Evolutionary conservation across 2,113 vertebrate species (phyloP), one percentile per base, ranked within the genome.

Genomic region (Megaceryle maxima): DNA sequence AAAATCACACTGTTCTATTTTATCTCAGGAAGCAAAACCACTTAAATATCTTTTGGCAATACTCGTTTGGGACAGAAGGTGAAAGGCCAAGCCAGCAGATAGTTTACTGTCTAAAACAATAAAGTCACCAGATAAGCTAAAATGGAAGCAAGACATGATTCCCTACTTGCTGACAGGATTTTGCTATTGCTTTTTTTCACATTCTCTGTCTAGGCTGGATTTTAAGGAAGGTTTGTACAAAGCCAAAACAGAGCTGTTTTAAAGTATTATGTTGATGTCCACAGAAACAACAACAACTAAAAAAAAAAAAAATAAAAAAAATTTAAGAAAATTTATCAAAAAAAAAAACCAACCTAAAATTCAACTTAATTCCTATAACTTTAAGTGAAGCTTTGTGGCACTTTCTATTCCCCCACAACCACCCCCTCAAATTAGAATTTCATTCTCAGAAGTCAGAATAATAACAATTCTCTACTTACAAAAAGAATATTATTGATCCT

Each of bases 1-100:
- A 95, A 90, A 84, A 66, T 63, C 70, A 69, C 77, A 62, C 63
- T 88, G 83, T 64, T 97, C 13, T 22, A 29, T 95, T 97, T 96
- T 68, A 92, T 92, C 87, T 67, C 64, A 76, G 89, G 92, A 90
- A 57, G 76, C 63, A 96, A 89, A 96, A 95, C 16, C 68, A 79
- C 84, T 97, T 95, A 95, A 92, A 74, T 96, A 94, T 96, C 92
- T 95, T 97, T 94, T 4, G 3, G 92, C 95, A 86, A 66, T 85
- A 94, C 67, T 95, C 95, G 77, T 64, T 91, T 92, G 73, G 82
- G 64, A 80, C 59, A 94, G 56, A 86, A 86, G 73, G 91, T 90
- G 57, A 94, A 89, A 97, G 94, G 96, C 84, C 74, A 95, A 57
- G 75, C 60, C 77, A 92, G 72, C 48, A 85, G 67, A 82, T 92